Evolutionary conservation across 2,888 invertebrate genomes (phyloP).

Genomic region (Drosophila nr. fundita): DNA sequence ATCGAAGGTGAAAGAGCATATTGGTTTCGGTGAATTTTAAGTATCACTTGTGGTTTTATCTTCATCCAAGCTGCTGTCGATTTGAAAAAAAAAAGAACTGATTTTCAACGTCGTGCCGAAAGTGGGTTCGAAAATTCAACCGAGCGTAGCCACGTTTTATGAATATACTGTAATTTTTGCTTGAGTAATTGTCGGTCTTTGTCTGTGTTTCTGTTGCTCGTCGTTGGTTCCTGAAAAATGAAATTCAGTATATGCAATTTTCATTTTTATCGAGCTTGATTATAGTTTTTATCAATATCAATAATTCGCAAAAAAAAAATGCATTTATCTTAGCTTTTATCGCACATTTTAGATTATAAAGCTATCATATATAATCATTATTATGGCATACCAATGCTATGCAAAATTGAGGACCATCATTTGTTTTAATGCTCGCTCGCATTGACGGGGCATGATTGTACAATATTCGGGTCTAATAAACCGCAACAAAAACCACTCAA

Average conservation of each 20-base stretch:
- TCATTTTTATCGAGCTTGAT: constrained; percentile 1
- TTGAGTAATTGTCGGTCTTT: constrained; percentile 3
- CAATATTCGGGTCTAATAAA: constrained; percentile 47
- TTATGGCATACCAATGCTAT: constrained; percentile 14
- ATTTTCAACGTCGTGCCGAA: not conserved
- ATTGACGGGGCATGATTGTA: constrained; percentile 38
- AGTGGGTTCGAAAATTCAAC: not conserved
- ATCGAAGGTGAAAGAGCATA: not conserved
- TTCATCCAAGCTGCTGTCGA: not conserved
- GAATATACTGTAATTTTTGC: constrained; percentile 4
- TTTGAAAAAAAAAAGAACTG: not conserved
- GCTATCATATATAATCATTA: not conserved
- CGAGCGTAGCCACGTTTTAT: not conserved
- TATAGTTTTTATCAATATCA: not conserved
- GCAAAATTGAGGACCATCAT: constrained; percentile 25
- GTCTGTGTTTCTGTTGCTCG: not conserved
- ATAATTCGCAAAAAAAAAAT: not conserved
- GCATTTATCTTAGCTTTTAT: not conserved
- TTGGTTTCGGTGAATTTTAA: not conserved
- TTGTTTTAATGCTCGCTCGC: constrained; percentile 39
- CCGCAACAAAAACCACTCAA: constrained; percentile 45
- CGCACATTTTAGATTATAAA: not conserved
- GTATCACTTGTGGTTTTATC: not conserved
- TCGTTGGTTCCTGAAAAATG: not conserved
- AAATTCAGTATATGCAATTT: too few species aligned